Conservation (phyloP, 1,140 invertebrate genomes). For the Drosophila mauritiana region DNA sequence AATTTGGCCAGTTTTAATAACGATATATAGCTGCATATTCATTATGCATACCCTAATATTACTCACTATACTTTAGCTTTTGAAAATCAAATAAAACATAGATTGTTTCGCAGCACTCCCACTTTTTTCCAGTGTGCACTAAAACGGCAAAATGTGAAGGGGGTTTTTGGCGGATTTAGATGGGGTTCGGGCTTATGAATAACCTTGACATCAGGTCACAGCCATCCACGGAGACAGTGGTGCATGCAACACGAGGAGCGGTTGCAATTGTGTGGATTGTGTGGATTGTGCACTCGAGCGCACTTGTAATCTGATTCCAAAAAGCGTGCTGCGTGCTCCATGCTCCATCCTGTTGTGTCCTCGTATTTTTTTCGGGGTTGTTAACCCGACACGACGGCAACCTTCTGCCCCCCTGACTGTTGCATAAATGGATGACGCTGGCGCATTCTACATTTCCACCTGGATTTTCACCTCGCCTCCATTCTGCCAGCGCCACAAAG, state of each 20-base stretch:
- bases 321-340: constrained; percentile 74
- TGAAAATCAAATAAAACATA: neutral
- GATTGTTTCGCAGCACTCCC: too few species aligned
- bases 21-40: too few species aligned
- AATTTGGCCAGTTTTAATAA: neutral
- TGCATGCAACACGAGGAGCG: constrained; percentile 11
- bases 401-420: constrained; percentile 19
- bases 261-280: constrained; percentile 27
- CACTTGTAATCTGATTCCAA: constrained; percentile 74
- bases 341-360: constrained; percentile 31
- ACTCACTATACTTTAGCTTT: too few species aligned
- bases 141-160: constrained; percentile 57
- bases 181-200: constrained; percentile 51
- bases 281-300: constrained; percentile 70
- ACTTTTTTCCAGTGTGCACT: too few species aligned
- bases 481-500: constrained; percentile 3
- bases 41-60: too few species aligned
- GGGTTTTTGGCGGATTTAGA: neutral
- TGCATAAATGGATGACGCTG: constrained; percentile 60
- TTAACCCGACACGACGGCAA: constrained; percentile 54
- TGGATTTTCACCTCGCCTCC: neutral
- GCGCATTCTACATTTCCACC: constrained; percentile 9
- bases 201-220: constrained; percentile 67
- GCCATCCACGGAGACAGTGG: constrained; percentile 1
- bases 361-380: constrained; percentile 50